A percentile compares a stretch with the other conserved stretches of the same genome.
Conservation (phyloP, 2,113 vertebrate genomes). For the Cebus imitator region DNA sequence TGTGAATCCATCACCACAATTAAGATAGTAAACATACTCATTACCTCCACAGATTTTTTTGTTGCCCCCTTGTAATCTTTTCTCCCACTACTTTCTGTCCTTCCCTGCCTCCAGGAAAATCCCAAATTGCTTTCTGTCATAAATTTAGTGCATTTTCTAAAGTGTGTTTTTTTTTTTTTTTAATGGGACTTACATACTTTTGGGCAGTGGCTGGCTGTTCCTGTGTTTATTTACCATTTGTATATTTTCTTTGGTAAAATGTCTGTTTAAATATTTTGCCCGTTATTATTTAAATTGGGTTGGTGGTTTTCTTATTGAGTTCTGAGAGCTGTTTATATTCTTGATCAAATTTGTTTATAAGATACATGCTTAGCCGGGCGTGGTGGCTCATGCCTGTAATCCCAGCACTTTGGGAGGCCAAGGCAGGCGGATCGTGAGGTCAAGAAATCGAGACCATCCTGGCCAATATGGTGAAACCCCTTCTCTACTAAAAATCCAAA, state of each 20-base stretch:
- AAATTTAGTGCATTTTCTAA: background rate
- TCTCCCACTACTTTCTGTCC: background rate
- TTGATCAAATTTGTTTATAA: background rate
- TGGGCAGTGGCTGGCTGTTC: background rate
- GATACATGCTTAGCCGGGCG: background rate
- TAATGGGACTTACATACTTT: background rate
- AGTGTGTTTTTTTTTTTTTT: background rate
- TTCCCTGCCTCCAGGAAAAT: background rate
- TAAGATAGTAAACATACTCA: background rate
- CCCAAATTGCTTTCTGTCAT: background rate
- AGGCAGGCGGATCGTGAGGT: too few relatives aligned
- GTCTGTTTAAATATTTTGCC: background rate
- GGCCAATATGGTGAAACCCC: too few relatives aligned
- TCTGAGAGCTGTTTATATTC: background rate
- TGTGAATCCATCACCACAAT: background rate
- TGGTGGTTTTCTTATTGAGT: background rate
- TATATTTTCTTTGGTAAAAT: slow-evolving; percentile 5
- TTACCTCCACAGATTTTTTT: background rate
- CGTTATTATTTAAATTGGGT: background rate
- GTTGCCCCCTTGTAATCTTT: background rate
- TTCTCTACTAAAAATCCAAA: too few relatives aligned
- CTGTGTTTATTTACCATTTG: background rate
- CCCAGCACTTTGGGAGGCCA: too few relatives aligned
- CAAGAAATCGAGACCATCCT: too few relatives aligned
- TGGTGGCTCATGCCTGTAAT: too few relatives aligned